phyloP scores from a whole-genome alignment of 2,113 vertebrate species.

The Piaya cayana region DNA sequence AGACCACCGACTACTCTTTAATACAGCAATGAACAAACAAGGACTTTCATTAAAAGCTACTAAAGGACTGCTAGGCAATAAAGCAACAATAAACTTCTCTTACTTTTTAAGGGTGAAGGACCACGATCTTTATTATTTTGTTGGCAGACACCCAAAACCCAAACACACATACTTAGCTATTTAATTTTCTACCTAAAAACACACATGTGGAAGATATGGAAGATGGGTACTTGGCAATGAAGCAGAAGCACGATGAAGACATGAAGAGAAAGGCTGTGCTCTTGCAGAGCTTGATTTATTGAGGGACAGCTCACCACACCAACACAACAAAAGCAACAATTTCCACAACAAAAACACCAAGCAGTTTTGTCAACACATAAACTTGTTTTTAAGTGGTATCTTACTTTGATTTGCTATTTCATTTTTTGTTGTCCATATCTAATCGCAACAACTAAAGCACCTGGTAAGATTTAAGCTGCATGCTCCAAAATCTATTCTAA shows the following conservation, averaged over 20 bases:
- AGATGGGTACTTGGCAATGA: background rate
- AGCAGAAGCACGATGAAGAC: background rate
- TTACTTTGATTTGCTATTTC: background rate
- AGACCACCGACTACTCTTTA: background rate
- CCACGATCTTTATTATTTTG: background rate
- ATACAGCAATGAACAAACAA: background rate
- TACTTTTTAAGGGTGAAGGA: background rate
- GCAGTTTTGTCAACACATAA: constrained; percentile 7
- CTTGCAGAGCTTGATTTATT: background rate
- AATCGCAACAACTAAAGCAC: background rate
- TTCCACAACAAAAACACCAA: background rate
- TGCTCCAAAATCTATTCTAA: background rate
- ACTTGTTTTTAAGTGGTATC: background rate
- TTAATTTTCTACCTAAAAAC: background rate
- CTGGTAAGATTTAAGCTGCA: background rate
- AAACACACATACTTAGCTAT: background rate
- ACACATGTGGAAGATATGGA: background rate
- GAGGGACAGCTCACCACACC: background rate
- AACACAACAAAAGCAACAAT: background rate
- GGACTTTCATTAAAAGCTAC: background rate
- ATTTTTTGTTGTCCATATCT: background rate
- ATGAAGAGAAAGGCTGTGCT: background rate
- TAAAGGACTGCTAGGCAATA: background rate
- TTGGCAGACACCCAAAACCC: background rate
- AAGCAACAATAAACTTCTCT: background rate